These are phyloP conservation scores for Pseudococcus longispinus DNA, from an alignment of 2,888 invertebrate genomes.

Conservation along the genomic window DNA sequence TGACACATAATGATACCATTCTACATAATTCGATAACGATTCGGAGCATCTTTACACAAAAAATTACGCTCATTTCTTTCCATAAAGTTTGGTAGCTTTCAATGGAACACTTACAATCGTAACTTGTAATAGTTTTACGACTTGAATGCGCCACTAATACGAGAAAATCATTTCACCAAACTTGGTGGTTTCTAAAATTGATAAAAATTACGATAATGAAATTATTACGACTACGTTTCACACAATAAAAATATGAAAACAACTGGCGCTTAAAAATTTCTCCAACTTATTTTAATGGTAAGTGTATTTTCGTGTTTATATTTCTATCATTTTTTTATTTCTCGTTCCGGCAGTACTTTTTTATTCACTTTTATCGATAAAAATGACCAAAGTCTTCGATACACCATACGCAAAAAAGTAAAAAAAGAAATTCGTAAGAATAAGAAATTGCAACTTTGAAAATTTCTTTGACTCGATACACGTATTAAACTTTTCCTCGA, in stretches of 20 bases:
- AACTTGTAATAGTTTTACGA: neutral
- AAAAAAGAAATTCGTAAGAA: neutral
- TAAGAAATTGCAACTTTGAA: neutral
- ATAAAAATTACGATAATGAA: conserved; percentile 40
- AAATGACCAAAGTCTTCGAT: conserved; percentile 23
- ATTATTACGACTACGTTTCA: conserved; percentile 34
- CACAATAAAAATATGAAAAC: conserved; percentile 37
- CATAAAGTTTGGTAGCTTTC: neutral
- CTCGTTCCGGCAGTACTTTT: neutral
- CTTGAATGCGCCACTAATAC: conserved; percentile 4
- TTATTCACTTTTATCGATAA: neutral
- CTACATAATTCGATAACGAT: neutral
- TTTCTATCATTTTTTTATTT: conserved; percentile 38
- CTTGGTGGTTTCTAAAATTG: conserved; percentile 7
- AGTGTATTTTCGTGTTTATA: conserved; percentile 42
- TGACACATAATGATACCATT: neutral
- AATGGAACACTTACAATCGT: neutral
- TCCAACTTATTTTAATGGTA: neutral
- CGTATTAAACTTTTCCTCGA: conserved; percentile 2
- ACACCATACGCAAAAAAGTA: neutral
- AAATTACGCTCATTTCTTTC: neutral
- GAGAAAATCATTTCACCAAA: conserved; percentile 7
- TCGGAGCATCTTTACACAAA: neutral
- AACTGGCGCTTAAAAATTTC: conserved; percentile 17
- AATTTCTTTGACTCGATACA: conserved; percentile 20